Evolutionary conservation across 2,888 invertebrate genomes (phyloP), one percentile per base, ranked within the genome.

Genomic region (Rapana venosa): DNA sequence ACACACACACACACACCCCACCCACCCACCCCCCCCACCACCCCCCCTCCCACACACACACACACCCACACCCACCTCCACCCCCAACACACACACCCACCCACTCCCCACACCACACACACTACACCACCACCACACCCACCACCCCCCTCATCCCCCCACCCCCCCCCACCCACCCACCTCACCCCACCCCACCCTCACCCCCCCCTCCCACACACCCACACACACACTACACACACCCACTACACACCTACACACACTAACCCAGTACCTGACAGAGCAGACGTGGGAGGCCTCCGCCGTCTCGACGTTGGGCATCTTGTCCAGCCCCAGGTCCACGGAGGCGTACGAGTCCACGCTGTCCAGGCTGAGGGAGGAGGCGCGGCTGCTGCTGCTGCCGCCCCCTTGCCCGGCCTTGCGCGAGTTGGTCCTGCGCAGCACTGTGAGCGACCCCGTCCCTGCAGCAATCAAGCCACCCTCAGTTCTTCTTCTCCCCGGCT

Each of bases 231-330:
- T 17, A 13, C 70, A 30, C 77, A 13, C 4, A 0, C 32, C 77
- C 77, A 2, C 32, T 17, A 30, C 35, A 30, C 77, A 32, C 11
- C 30, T 32, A 8, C 77, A 0, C 30, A 77, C 17, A 11, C 81
- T 26, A 35, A 22, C n/a, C 32, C 58, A 26, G 36, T 32, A 98
- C 98, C 98, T 98, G 96, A 98, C 93, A 92, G 95, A 95, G 93
- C 95, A 95, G 92, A 95, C 94, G 93, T 95, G 95, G 30, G 95
- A 94, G 87, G 98, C 98, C 95, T 98, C 98, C 96, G 98, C 98
- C 96, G 98, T 98, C 97, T 98, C 98, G 96, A 98, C 97, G 96
- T 98, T 97, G 95, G 98, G 98, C 97, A 98, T 97, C 97, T 97
- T 97, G 94, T 98, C 98, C 90, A 97, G 97, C 93, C 97, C 97